Evolutionary conservation across 1,140 invertebrate species (phyloP), one percentile per base, ranked within the genome.

Genomic region (Micrasema minimum): DNA sequence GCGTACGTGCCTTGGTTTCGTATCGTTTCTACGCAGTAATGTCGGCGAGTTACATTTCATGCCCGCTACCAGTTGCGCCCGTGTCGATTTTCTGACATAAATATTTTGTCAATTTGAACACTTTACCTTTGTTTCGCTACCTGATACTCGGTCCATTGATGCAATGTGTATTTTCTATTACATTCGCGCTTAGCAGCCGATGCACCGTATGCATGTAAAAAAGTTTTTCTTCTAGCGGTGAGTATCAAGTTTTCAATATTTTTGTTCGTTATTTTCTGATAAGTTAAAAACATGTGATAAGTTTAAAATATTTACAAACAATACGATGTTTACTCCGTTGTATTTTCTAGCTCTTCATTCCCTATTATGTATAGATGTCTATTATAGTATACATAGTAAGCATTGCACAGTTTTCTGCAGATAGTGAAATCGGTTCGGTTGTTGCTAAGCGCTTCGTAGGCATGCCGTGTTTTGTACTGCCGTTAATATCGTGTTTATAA

Each of bases 21-120:
- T 37, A 50, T 26, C 35, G 14, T 11, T 59, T 69, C 66, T 69
- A 69, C 66, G 66, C 66, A 69, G 66, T 53, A 48, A 50, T 35
- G 55, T 64, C 59, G 38, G 18, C 43, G 22, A 12, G 41, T 62
- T 62, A n/a, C 23, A 14, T 14, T 41, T 37, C 14, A 18, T 20
- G 1, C 3, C 22, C 12, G 35, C 20, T 57, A 59, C 55, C 16
- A 59, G 55, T 59, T 59, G 55, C 31, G 20, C 35, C 35, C 31
- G 35, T 9, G 37, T 11, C 16, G 10, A 18, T 22, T 53, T 59
- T 38, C 55, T 18, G 55, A 59, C 50, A 53, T 31, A 26, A 53
- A 31, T 31, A 7, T 31, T 31, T 31, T 31, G 2, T 31, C 26
- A 31, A 31, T 2, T 31, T 31, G 26, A 31, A 31, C 2, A 31